These are phyloP conservation scores for Osedax frankpressi DNA, from an alignment of 2,888 invertebrate species.

Conservation along the genomic window DNA sequence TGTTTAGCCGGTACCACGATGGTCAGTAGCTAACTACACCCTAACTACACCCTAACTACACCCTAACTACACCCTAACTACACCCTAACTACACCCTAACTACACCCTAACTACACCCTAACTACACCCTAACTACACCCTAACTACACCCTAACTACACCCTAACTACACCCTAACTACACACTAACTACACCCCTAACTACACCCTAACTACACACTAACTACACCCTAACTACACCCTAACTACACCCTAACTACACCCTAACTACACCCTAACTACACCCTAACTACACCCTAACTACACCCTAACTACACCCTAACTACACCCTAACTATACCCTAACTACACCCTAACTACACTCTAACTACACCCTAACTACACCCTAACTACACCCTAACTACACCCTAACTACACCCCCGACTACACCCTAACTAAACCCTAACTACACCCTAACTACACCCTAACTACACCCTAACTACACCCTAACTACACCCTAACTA, in stretches of 20 bases:
- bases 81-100: not conserved
- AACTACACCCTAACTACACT: not conserved
- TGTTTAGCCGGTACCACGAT: constrained; percentile 76
- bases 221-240: not conserved
- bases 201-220: not conserved
- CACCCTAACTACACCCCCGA: not conserved
- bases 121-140: not conserved
- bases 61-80: not conserved
- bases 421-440: too few relatives aligned
- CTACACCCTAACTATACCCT: not conserved
- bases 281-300: not conserved
- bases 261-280: not conserved
- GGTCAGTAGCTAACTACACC: constrained; percentile 51
- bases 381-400: not conserved
- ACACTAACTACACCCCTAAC: not conserved
- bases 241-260: not conserved
- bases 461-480: not conserved
- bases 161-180: not conserved
- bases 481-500: not conserved
- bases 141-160: not conserved
- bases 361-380: not conserved
- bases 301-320: not conserved
- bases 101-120: not conserved
- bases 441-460: too few relatives aligned
- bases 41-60: not conserved